phyloP scores from a whole-genome alignment of 2,888 invertebrate species.

The Phlogophora meticulosa region DNA sequence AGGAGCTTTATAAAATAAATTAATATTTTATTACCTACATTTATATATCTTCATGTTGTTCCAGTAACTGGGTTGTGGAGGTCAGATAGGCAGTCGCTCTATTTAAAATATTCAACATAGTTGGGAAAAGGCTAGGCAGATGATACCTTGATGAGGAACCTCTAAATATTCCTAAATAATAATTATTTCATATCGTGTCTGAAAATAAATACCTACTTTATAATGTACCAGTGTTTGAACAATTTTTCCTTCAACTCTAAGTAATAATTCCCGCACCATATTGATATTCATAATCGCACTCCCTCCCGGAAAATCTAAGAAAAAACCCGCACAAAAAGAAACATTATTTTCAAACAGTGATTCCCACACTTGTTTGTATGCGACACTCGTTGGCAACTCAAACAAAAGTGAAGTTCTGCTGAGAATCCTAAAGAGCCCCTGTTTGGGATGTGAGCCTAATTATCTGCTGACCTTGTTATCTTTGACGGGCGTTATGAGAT shows the following conservation, averaged over 20 bases:
- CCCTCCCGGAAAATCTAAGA: conserved; percentile 24
- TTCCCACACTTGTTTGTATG: conserved; percentile 64
- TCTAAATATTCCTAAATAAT: too few species aligned
- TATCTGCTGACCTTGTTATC: conserved; percentile 52
- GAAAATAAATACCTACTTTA: too few species aligned
- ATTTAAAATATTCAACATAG: too few species aligned
- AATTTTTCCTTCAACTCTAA: background rate
- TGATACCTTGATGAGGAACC: too few species aligned
- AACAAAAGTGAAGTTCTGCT: conserved; percentile 61
- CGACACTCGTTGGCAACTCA: conserved; percentile 56
- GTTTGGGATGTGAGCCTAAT: conserved; percentile 48
- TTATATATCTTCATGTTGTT: too few species aligned
- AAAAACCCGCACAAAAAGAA: conserved; percentile 38
- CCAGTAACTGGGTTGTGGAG: too few species aligned
- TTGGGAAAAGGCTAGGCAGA: too few species aligned
- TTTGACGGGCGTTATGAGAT: conserved; percentile 49
- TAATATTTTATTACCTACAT: too few species aligned
- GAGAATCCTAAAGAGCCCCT: conserved; percentile 55
- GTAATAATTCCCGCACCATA: conserved; percentile 28
- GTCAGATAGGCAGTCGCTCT: too few species aligned
- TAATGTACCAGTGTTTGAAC: background rate
- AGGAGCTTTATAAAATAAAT: too few species aligned
- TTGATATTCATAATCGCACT: conserved; percentile 50
- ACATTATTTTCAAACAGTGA: conserved; percentile 59
- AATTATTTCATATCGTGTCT: too few species aligned